These are phyloP conservation scores for Callionymus lyra DNA, from an alignment of 2,113 vertebrate genomes.

Conservation along the genomic window DNA sequence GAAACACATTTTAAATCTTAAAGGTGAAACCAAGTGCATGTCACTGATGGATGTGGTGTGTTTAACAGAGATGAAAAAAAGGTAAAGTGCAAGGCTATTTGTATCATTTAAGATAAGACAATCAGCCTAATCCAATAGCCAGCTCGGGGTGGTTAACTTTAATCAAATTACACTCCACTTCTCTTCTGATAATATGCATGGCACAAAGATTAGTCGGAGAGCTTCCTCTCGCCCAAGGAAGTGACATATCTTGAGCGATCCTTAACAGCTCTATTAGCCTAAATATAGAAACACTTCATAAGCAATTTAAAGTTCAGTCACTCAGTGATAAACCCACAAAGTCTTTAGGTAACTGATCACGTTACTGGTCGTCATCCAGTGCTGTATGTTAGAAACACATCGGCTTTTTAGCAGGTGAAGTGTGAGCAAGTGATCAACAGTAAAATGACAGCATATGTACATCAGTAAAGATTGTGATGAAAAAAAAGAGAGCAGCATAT, in stretches of 20 bases:
- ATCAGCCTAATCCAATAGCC: constrained; percentile 46
- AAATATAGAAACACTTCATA: constrained; percentile 52
- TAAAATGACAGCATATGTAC: no score
- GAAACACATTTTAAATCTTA: no score
- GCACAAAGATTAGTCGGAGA: constrained; percentile 44
- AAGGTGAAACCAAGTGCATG: no score
- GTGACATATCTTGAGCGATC: constrained; percentile 34
- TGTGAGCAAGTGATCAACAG: no score
- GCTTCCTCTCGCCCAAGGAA: constrained; percentile 43
- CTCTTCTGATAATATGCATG: constrained; percentile 38
- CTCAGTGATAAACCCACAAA: constrained; percentile 44
- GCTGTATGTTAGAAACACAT: no score
- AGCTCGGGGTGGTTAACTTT: constrained; percentile 36
- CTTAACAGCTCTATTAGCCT: constrained; percentile 43
- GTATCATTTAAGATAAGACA: constrained; percentile 49
- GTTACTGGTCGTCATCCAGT: no score
- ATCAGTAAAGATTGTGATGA: no score
- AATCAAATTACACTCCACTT: constrained; percentile 48
- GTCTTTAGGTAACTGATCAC: no score
- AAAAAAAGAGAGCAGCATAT: no score
- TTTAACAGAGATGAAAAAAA: constrained; percentile 32
- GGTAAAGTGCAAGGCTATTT: constrained; percentile 43
- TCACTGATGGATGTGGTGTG: constrained; percentile 6
- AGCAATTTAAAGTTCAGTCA: constrained; percentile 53
- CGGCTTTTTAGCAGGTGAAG: no score